Percentiles rank a stretch among this genome's conserved stretches.
phyloP scores from a whole-genome alignment of 2,797 vertebrate species.

The Adelosebastes latens region DNA sequence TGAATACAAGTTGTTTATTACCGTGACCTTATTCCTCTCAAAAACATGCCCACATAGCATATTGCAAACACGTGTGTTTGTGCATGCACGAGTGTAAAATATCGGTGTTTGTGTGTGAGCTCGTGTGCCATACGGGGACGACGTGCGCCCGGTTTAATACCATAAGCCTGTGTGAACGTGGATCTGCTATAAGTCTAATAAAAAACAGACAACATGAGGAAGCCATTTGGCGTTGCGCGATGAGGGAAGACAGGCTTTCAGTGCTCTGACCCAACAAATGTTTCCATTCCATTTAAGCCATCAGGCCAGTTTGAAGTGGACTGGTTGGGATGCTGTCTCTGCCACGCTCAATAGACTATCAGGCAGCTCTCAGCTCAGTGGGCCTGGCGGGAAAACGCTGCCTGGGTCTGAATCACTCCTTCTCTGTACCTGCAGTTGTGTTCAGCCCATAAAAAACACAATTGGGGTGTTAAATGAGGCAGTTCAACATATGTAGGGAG shows the following conservation, averaged over 20 bases:
- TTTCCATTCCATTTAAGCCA: conserved; percentile 72
- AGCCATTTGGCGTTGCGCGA: conserved; percentile 61
- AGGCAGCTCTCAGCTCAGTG: conserved; percentile 46
- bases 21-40: not conserved
- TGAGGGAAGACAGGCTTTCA: conserved; percentile 63
- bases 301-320: conserved; percentile 65
- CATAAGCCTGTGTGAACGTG: conserved; percentile 33
- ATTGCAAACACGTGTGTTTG: conserved; percentile 19
- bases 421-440: conserved; percentile 18
- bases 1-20: conserved; percentile 1
- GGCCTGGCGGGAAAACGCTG: conserved; percentile 25
- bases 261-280: conserved; percentile 73
- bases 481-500: not conserved
- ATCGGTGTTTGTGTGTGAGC: not conserved
- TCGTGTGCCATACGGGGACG: not conserved
- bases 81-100: conserved; percentile 3
- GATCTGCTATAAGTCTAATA: conserved; percentile 60
- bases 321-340: conserved; percentile 49
- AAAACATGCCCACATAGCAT: not conserved
- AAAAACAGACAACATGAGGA: conserved; percentile 72
- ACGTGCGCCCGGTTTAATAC: conserved; percentile 35
- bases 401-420: not conserved
- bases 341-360: conserved; percentile 66
- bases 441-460: conserved; percentile 2
- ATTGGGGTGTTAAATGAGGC: not conserved